Conservation (phyloP, 2,797 vertebrate species). For the Poeciliopsis infans region DNA sequence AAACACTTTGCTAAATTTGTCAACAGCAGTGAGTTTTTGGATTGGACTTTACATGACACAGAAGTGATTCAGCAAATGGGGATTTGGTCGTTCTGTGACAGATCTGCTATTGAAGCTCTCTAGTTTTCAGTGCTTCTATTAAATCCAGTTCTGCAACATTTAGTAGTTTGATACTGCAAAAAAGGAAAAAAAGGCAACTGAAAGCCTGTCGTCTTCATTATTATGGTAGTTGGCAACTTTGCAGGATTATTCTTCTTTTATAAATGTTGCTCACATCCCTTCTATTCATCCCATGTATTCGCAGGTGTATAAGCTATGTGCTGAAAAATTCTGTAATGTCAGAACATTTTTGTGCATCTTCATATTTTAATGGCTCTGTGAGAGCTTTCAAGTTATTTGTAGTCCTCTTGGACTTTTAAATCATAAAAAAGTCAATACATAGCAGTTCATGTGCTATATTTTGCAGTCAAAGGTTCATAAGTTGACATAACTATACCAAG, state of each 20-base stretch:
- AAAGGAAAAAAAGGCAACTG: not conserved
- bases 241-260: not conserved
- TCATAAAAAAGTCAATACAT: not conserved
- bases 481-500: too few species aligned
- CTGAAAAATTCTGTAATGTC: not conserved
- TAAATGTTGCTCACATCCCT: not conserved
- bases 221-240: not conserved
- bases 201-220: not conserved
- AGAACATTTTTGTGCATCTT: not conserved
- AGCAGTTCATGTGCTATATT: not conserved
- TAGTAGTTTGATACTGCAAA: not conserved
- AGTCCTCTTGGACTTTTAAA: not conserved
- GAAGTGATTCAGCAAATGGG: not conserved
- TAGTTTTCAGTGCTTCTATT: conserved; percentile 14
- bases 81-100: not conserved
- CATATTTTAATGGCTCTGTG: not conserved
- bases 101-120: not conserved
- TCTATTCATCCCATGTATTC: not conserved
- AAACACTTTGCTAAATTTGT: conserved; percentile 28
- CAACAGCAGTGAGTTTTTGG: conserved; percentile 5
- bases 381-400: not conserved
- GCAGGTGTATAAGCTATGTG: not conserved
- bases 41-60: not conserved
- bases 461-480: not conserved
- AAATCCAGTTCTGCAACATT: not conserved